Conservation (phyloP, 2,797 vertebrate species). For the Sebastes reedi region DNA sequence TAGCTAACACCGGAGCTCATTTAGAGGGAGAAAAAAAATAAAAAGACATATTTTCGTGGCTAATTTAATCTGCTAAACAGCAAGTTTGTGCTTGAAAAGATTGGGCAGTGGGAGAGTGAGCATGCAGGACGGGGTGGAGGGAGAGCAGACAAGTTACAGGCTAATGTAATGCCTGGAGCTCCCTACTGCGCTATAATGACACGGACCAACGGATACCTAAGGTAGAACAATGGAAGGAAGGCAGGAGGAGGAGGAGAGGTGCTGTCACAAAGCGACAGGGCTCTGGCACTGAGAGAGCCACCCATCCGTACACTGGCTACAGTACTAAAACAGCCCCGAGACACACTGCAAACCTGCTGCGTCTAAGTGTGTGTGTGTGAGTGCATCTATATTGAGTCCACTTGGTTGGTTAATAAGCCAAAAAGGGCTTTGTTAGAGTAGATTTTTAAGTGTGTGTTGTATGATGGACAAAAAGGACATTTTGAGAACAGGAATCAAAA, state of each 20-base stretch:
- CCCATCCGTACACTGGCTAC: conserved; percentile 18
- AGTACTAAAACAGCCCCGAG: conserved; percentile 34
- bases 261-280: conserved; percentile 16
- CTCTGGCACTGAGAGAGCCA: conserved; percentile 10
- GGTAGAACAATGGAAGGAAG: conserved; percentile 22
- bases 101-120: neutral
- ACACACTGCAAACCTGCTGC: conserved; percentile 21
- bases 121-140: neutral
- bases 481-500: neutral
- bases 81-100: conserved; percentile 31
- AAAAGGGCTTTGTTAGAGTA: neutral
- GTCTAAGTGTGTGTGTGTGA: neutral
- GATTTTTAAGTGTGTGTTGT: neutral
- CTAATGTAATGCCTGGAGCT: conserved; percentile 56
- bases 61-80: conserved; percentile 55
- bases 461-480: neutral
- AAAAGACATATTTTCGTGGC: conserved; percentile 12
- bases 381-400: neutral
- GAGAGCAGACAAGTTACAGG: conserved; percentile 26
- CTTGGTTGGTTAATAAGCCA: neutral
- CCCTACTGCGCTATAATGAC: conserved; percentile 64
- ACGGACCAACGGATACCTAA: conserved; percentile 57
- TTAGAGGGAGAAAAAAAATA: neutral
- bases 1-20: neutral
- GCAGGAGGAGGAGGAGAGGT: conserved; percentile 27